phyloP scores from a whole-genome alignment of 1,140 invertebrate genomes.

The Ptiloglossa arizonensis region DNA sequence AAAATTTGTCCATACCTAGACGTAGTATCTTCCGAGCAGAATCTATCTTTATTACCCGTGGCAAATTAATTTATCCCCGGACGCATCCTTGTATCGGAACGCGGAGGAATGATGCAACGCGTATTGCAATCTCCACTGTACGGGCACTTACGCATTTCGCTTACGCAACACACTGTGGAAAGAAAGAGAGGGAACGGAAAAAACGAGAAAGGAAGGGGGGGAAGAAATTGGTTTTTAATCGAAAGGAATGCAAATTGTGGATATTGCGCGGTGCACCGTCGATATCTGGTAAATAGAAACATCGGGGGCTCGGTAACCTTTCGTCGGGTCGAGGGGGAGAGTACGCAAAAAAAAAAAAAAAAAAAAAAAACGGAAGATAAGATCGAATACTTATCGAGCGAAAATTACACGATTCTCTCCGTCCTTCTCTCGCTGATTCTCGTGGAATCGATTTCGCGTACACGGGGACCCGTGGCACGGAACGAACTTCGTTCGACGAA shows the following conservation, averaged over 20 bases:
- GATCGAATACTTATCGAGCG: too few species aligned
- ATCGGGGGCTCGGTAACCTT: slow-evolving; percentile 13
- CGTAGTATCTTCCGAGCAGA: background rate
- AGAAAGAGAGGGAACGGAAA: too few species aligned
- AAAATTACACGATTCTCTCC: too few species aligned
- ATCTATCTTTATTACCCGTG: background rate
- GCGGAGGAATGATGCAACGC: slow-evolving; percentile 35
- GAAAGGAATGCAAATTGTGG: slow-evolving; percentile 51
- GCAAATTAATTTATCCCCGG: slow-evolving; percentile 31
- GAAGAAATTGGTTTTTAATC: slow-evolving; percentile 57
- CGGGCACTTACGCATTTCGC: slow-evolving; percentile 20
- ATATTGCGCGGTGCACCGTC: slow-evolving; percentile 39
- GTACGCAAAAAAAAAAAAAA: too few species aligned
- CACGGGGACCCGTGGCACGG: too few species aligned
- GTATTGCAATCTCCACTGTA: slow-evolving; percentile 33
- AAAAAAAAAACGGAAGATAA: too few species aligned
- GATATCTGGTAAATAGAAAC: slow-evolving; percentile 45
- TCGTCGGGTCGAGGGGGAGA: too few species aligned
- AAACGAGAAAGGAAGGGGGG: too few species aligned
- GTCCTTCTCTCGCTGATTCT: too few species aligned
- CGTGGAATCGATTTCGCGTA: too few species aligned
- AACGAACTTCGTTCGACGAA: too few species aligned
- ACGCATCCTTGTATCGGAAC: slow-evolving; percentile 32
- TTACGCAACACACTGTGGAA: slow-evolving; percentile 17
- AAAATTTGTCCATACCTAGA: slow-evolving; percentile 9